Evolutionary conservation across 92 coral and sea anemone genomes (phyloP).

Genomic region (Actinostola sp.): DNA sequence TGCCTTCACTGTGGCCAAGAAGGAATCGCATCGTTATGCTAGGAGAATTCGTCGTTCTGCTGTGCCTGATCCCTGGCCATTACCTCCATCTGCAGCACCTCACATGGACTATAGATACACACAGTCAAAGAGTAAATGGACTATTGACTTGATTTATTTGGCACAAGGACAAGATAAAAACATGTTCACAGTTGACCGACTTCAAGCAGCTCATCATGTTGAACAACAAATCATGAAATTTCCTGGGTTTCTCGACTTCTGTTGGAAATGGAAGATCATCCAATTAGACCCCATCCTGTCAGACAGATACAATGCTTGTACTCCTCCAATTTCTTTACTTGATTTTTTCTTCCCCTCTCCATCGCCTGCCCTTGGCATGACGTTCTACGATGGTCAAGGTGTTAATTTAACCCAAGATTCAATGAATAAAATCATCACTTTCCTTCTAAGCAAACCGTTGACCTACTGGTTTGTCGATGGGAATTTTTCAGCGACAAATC

Average conservation of each 20-base stretch:
- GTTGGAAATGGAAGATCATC: conserved; percentile 69
- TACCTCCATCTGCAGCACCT: conserved; percentile 24
- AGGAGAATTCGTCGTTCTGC: conserved; percentile 8
- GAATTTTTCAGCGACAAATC: conserved; percentile 61
- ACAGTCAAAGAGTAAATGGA: conserved; percentile 47
- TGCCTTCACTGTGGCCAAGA: conserved; percentile 52
- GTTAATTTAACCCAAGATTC: conserved; percentile 51
- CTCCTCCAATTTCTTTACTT: conserved; percentile 84
- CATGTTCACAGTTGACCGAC: conserved; percentile 82
- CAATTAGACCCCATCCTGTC: conserved; percentile 55
- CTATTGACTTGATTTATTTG: conserved; percentile 80
- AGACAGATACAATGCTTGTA: conserved; percentile 61
- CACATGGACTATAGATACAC: conserved; percentile 15
- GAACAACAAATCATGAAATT: conserved; percentile 78
- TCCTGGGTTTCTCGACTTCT: conserved; percentile 63
- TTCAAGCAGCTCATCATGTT: conserved; percentile 65
- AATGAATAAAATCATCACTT: conserved; percentile 56
- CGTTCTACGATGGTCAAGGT: conserved; percentile 61
- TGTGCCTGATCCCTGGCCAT: conserved; percentile 32
- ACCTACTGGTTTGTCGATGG: conserved; percentile 87
- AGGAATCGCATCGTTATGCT: conserved; percentile 21
- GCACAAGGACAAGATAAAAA: conserved; percentile 76
- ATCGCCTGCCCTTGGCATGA: neutral
- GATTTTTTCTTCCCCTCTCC: conserved; percentile 80
- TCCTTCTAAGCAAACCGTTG: conserved; percentile 68